Evolutionary conservation across 2,113 vertebrate genomes (phyloP), one percentile per base, ranked within the genome.

Genomic region (Falcunculus frontatus): DNA sequence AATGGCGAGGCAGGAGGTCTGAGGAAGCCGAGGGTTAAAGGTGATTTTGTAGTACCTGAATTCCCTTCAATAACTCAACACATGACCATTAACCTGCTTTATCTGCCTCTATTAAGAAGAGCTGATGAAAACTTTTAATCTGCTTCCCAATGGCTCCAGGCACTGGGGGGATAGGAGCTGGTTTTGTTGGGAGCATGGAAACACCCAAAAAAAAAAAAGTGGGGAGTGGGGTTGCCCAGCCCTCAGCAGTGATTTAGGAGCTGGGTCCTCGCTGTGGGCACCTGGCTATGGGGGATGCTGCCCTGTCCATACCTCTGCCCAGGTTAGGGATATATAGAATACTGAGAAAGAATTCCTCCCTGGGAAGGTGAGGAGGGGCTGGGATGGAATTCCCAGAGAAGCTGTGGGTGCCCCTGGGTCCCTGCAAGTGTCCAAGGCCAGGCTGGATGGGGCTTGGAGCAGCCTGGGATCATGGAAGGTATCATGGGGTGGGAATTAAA

Each of bases 61-160:
- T 94, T 97, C 95, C 95, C 94, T 90, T 97, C 94, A 96, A 92
- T 87, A 97, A 97, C 96, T 97, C 97, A 97, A 92, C 96, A 97
- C 96, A 95, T 96, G 96, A 95, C 95, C 88, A 97, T 97, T 96
- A 97, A 77, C 46, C 91, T 93, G 95, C 53, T 97, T 97, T 96
- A 96, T 96, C 96, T 95, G 95, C 74, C 91, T 94, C 93, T 59
- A 57, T 95, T 95, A 95, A 55, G 93, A 94, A 85, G 95, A 94
- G 89, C 57, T 7, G 95, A 94, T 95, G 97, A 97, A 97, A 97
- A 95, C 41, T 95, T 96, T 96, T 97, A 95, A 97, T 97, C 96
- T 96, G 78, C 89, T 93, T 82, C 93, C 91, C 90, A 74, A 88
- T 8, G 76, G 89, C 93, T 94, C 17, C n/a, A 37, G 90, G 93